Evolutionary conservation across 2,797 vertebrate species (phyloP).

Genomic region (Argentina silus): DNA sequence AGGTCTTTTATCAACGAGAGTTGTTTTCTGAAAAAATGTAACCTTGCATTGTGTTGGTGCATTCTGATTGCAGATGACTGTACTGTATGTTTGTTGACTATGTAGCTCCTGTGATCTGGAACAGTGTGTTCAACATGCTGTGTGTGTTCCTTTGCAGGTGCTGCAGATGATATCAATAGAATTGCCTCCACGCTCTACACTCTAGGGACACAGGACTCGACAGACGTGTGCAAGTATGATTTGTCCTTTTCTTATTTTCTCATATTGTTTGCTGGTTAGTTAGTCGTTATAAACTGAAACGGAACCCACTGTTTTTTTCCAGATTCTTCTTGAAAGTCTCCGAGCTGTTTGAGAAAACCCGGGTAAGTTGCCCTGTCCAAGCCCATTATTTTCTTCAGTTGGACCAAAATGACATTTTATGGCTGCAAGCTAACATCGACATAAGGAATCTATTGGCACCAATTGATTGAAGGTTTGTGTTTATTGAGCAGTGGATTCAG

Average conservation of each 20-base stretch:
- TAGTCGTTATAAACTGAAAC: neutral
- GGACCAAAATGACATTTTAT: too few species aligned
- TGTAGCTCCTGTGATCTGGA: constrained; percentile 7
- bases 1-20: neutral
- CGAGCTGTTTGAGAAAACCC: constrained; percentile 96
- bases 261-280: neutral
- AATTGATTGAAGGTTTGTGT: too few species aligned
- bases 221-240: constrained; percentile 93
- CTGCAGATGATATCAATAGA: constrained; percentile 97
- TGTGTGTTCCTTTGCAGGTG: constrained; percentile 73
- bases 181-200: constrained; percentile 94
- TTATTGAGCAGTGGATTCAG: too few species aligned
- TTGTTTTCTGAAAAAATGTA: neutral
- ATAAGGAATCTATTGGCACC: too few species aligned
- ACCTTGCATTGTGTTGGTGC: neutral
- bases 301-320: constrained; percentile 24
- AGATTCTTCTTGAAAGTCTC: constrained; percentile 99
- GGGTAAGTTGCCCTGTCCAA: constrained; percentile 78
- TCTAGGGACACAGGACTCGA: constrained; percentile 95
- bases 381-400: too few species aligned
- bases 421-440: too few species aligned
- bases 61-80: neutral
- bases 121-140: neutral
- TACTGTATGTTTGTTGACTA: constrained; percentile 9
- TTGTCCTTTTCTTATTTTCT: neutral